phyloP scores from a whole-genome alignment of 2,797 vertebrate species.

The Schizothorax lantsangensis region DNA sequence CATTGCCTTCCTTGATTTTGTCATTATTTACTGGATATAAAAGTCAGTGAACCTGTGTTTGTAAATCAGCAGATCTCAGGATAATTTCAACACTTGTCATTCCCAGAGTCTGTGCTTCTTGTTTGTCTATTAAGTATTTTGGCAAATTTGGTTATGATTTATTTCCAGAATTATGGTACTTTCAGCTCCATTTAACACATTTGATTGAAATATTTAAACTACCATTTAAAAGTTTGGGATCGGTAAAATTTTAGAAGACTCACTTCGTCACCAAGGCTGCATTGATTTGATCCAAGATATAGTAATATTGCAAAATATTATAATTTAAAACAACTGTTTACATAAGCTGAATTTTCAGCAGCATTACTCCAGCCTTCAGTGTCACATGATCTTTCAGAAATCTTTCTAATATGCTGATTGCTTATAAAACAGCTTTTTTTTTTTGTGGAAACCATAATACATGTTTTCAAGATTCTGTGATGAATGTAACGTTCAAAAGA shows the following conservation, averaged over 20 bases:
- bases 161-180: background rate
- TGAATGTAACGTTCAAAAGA: background rate
- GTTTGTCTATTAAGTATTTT: background rate
- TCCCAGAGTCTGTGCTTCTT: background rate
- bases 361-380: background rate
- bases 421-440: background rate
- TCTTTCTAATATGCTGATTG: background rate
- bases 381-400: background rate
- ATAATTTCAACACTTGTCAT: background rate
- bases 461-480: background rate
- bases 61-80: background rate
- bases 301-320: background rate
- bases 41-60: constrained; percentile 3
- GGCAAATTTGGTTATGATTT: background rate
- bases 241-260: background rate
- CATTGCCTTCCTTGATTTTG: background rate
- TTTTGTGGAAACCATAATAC: background rate
- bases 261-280: background rate
- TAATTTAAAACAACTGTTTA: background rate
- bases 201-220: background rate
- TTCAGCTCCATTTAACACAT: background rate
- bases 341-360: background rate
- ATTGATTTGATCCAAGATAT: background rate
- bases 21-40: background rate
- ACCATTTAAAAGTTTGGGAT: background rate